phyloP scores from a whole-genome alignment of 30 jellyfish, hydroid and myxozoan genomes.

The Hydractinia symbiolongicarpus region DNA sequence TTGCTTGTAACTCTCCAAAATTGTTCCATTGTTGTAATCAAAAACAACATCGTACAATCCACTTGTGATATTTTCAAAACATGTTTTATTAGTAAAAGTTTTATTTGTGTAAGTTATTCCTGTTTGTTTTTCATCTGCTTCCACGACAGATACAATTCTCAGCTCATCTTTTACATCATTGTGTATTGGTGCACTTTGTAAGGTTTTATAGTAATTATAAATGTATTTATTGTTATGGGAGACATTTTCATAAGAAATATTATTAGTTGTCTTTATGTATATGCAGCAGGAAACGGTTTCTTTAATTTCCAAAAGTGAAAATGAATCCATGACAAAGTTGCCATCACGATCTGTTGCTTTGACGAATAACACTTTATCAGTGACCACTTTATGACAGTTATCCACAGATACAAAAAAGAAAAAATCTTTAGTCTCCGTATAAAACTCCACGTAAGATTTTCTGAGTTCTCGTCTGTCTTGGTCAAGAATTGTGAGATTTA shows the following conservation, averaged over 20 bases:
- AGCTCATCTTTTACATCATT: slow-evolving; percentile 2
- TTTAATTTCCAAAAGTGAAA: not conserved
- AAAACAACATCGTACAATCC: not conserved
- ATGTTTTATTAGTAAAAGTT: slow-evolving; percentile 22
- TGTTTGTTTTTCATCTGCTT: not conserved
- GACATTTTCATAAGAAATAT: not conserved
- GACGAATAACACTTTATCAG: not conserved
- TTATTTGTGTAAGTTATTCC: slow-evolving; percentile 16
- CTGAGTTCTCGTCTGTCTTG: not conserved
- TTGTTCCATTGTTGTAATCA: not conserved
- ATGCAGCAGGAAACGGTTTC: slow-evolving; percentile 13
- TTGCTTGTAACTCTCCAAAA: not conserved
- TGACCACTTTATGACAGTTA: slow-evolving; percentile 1
- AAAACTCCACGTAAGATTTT: not conserved
- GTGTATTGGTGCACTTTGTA: not conserved
- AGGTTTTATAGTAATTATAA: not conserved
- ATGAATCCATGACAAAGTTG: slow-evolving; percentile 19
- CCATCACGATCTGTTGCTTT: slow-evolving; percentile 30
- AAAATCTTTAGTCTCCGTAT: not conserved
- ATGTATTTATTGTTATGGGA: not conserved
- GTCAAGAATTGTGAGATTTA: not conserved
- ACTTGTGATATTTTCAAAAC: slow-evolving; percentile 7
- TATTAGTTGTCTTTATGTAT: not conserved
- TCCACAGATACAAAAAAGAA: not conserved
- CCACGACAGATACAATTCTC: not conserved